Conservation (phyloP, 2,113 vertebrate species). For the Megaleporinus macrocephalus region DNA sequence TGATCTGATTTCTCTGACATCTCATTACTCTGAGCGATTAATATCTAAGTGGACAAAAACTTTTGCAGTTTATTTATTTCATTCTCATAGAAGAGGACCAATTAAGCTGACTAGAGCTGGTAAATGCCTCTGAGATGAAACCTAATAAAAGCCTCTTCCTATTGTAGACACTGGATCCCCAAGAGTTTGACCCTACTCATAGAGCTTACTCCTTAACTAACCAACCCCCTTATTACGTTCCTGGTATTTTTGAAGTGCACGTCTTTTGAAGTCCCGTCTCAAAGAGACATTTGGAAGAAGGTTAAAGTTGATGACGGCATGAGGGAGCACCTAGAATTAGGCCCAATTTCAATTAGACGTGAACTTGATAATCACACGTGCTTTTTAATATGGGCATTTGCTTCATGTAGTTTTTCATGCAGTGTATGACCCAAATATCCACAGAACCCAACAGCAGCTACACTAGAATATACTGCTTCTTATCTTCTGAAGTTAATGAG, state of each 20-base stretch:
- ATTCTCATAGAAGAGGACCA: constrained; percentile 39
- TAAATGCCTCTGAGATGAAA: constrained; percentile 34
- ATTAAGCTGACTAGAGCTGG: constrained; percentile 35
- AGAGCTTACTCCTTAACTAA: constrained; percentile 23
- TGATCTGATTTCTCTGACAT: constrained; percentile 62
- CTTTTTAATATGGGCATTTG: neutral
- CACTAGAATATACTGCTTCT: neutral
- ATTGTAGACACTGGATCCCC: neutral
- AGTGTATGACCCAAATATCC: constrained; percentile 8
- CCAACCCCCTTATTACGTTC: constrained; percentile 20
- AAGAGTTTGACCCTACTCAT: constrained; percentile 36
- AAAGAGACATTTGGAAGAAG: neutral
- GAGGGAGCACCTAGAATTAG: neutral
- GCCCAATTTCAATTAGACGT: neutral
- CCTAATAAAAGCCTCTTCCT: constrained; percentile 37
- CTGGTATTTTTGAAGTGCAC: constrained; percentile 32
- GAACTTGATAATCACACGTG: neutral
- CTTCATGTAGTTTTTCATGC: neutral
- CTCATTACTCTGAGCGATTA: constrained; percentile 66
- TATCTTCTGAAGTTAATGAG: constrained; percentile 14
- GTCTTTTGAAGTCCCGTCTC: constrained; percentile 18
- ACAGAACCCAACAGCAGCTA: neutral
- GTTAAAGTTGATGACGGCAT: constrained; percentile 1
- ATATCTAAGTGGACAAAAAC: constrained; percentile 56
- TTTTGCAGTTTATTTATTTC: constrained; percentile 45